phyloP scores from a whole-genome alignment of 64 coral and sea anemone species.

The Dendrophyllia cribrosa region DNA sequence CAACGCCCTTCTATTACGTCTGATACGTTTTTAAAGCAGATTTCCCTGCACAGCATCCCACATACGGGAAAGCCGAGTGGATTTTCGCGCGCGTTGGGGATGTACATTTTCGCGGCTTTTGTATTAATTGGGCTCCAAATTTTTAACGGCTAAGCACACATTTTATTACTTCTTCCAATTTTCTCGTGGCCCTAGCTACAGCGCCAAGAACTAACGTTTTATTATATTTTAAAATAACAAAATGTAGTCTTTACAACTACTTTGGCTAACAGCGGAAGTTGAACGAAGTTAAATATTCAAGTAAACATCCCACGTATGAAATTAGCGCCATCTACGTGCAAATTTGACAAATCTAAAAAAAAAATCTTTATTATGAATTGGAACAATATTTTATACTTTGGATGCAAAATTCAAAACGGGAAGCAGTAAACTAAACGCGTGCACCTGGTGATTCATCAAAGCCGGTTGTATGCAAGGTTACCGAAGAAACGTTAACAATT shows the following conservation, averaged over 20 bases:
- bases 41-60: not conserved
- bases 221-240: no score
- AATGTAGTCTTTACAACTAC: no score
- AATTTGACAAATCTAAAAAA: conserved; percentile 7
- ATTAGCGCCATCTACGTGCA: not conserved
- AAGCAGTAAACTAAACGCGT: not conserved
- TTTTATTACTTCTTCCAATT: not conserved
- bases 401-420: no score
- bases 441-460: not conserved
- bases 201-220: no score
- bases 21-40: not conserved
- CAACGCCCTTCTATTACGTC: not conserved
- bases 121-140: not conserved
- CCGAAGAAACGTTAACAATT: not conserved
- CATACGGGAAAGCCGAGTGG: not conserved
- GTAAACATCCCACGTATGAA: not conserved
- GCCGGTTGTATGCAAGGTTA: not conserved
- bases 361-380: not conserved
- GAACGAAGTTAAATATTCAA: not conserved
- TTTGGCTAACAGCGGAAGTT: conserved; percentile 46
- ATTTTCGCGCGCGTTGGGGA: not conserved
- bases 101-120: not conserved
- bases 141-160: not conserved
- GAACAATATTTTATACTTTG: no score
- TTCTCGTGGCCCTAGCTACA: not conserved